These are phyloP conservation scores for Nasua narica DNA, from an alignment of 2,797 vertebrate genomes.

Conservation along the genomic window DNA sequence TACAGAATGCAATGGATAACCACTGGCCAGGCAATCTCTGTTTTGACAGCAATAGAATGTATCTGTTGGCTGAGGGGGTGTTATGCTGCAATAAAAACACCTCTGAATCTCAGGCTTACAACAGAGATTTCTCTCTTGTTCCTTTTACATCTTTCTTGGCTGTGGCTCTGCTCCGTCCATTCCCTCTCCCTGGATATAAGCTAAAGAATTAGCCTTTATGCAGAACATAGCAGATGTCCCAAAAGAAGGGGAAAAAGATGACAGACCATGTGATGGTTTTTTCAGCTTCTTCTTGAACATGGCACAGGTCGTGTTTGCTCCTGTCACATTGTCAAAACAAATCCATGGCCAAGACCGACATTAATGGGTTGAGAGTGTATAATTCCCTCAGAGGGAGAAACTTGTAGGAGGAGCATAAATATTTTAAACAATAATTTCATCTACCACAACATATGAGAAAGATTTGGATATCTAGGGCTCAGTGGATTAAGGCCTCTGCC, in stretches of 20 bases:
- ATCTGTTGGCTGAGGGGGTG: neutral
- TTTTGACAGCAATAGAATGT: accelerated
- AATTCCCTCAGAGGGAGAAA: neutral
- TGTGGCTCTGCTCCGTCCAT: neutral
- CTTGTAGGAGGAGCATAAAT: neutral
- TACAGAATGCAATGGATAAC: neutral
- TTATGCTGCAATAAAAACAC: neutral
- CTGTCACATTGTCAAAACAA: neutral
- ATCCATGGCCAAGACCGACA: neutral
- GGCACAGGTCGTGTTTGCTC: neutral
- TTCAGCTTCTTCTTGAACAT: neutral
- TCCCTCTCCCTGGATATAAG: neutral
- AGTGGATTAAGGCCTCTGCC: too few species aligned
- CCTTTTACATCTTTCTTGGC: neutral
- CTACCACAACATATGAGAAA: neutral
- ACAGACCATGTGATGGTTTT: neutral
- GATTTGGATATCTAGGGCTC: neutral
- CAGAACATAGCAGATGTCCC: neutral
- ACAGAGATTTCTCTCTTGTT: neutral
- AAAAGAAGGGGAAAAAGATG: neutral
- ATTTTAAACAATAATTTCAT: neutral
- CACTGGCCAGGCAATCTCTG: neutral
- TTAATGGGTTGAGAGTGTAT: too few species aligned
- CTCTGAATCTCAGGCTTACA: neutral
- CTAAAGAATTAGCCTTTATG: neutral